These are phyloP conservation scores for Sphaerophoria taeniata DNA, from an alignment of 2,888 invertebrate species.

Conservation along the genomic window DNA sequence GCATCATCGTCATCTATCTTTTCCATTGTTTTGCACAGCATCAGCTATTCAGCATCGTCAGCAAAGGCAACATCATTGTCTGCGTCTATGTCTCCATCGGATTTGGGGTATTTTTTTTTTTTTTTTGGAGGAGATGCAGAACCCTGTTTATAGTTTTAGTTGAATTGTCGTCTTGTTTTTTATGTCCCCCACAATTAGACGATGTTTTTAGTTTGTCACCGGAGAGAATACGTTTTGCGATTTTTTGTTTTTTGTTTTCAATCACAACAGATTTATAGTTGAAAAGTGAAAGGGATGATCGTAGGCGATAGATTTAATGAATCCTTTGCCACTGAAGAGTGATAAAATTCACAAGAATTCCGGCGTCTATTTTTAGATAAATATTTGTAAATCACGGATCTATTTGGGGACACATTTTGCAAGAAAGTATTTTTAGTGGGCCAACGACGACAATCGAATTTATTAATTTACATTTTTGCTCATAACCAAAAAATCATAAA, in stretches of 20 bases:
- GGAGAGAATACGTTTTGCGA: not conserved
- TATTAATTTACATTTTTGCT: not conserved
- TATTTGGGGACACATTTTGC: constrained; percentile 47
- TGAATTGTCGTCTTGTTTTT: constrained; percentile 14
- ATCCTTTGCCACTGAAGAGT: constrained; percentile 32
- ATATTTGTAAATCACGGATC: constrained; percentile 50
- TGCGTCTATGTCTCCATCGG: constrained; percentile 59
- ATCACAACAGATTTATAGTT: constrained; percentile 23
- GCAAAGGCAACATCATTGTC: constrained; percentile 60
- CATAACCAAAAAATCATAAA: constrained; percentile 11
- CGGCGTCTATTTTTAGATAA: not conserved
- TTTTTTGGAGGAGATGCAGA: not conserved
- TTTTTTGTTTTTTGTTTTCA: not conserved
- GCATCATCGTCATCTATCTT: constrained; percentile 36
- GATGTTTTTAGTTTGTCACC: constrained; percentile 22
- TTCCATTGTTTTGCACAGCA: constrained; percentile 32
- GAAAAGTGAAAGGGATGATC: constrained; percentile 26
- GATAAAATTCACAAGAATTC: constrained; percentile 22
- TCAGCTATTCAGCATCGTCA: constrained; percentile 54
- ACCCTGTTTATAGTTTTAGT: constrained; percentile 20
- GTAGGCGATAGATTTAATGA: constrained; percentile 42
- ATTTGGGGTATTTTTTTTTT: not conserved
- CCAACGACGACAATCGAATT: constrained; percentile 13
- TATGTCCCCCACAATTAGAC: constrained; percentile 30
- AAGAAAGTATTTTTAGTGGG: constrained; percentile 1